phyloP scores from a whole-genome alignment of 2,113 vertebrate species.

The Stegostoma tigrinum region DNA sequence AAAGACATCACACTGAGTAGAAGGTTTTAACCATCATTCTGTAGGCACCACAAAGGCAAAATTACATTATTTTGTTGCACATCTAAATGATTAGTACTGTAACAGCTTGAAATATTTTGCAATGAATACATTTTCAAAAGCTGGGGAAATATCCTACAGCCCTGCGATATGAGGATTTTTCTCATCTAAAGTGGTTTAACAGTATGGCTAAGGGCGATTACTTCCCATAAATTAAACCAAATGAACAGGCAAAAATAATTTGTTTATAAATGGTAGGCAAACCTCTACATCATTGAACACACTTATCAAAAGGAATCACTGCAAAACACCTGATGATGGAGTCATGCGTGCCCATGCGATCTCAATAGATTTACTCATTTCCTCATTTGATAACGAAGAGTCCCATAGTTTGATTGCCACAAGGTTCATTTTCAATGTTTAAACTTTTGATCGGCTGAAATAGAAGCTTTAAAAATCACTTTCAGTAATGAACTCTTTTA shows the following conservation, averaged over 20 bases:
- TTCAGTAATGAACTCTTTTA: not conserved
- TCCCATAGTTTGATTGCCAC: not conserved
- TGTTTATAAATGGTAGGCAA: not conserved
- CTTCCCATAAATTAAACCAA: not conserved
- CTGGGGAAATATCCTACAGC: not conserved
- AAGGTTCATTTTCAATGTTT: not conserved
- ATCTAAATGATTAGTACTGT: conserved; percentile 11
- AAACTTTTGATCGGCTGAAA: not conserved
- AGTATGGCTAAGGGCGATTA: not conserved
- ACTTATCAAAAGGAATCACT: not conserved
- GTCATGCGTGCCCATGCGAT: not conserved
- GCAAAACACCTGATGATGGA: not conserved
- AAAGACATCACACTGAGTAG: not conserved
- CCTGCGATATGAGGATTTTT: not conserved
- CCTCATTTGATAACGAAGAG: not conserved
- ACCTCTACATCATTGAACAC: not conserved
- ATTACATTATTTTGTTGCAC: not conserved
- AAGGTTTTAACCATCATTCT: not conserved
- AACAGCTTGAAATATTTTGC: not conserved
- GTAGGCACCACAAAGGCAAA: not conserved
- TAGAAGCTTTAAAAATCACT: not conserved
- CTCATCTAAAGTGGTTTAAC: not conserved
- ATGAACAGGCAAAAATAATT: not conserved
- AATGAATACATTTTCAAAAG: not conserved
- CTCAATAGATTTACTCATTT: not conserved